These are phyloP conservation scores for Heterocephalus glaber DNA, from an alignment of 2,113 vertebrate genomes.

Conservation along the genomic window DNA sequence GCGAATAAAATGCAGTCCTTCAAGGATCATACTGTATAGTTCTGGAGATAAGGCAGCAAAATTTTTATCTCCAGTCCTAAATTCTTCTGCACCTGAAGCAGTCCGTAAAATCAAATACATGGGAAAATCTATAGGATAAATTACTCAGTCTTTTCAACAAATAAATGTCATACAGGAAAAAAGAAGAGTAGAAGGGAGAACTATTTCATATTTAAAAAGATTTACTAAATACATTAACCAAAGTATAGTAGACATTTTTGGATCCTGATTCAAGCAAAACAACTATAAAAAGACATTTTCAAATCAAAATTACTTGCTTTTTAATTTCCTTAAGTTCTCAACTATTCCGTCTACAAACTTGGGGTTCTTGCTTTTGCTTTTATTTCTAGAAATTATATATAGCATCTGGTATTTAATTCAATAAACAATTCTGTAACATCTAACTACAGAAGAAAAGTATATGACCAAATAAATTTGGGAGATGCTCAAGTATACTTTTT, in stretches of 20 bases:
- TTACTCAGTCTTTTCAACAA: slow-evolving; percentile 23
- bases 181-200: background rate
- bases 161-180: background rate
- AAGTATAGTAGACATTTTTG: background rate
- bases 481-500: background rate
- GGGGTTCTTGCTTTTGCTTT: slow-evolving; percentile 4
- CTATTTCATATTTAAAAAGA: background rate
- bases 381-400: slow-evolving; percentile 34
- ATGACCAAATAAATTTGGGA: slow-evolving; percentile 16
- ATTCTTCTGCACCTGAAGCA: background rate
- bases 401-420: background rate
- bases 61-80: background rate
- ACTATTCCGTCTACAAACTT: slow-evolving; percentile 21
- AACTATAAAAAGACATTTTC: slow-evolving; percentile 5
- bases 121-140: background rate
- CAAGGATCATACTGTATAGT: background rate
- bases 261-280: slow-evolving; percentile 39
- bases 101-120: background rate
- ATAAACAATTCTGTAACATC: background rate
- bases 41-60: background rate
- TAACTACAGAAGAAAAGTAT: slow-evolving; percentile 11
- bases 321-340: slow-evolving; percentile 1
- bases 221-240: slow-evolving; percentile 22
- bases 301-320: slow-evolving; percentile 29
- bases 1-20: background rate